These are phyloP conservation scores for Druceiella hillmani DNA, from an alignment of 2,888 invertebrate genomes.

Conservation along the genomic window DNA sequence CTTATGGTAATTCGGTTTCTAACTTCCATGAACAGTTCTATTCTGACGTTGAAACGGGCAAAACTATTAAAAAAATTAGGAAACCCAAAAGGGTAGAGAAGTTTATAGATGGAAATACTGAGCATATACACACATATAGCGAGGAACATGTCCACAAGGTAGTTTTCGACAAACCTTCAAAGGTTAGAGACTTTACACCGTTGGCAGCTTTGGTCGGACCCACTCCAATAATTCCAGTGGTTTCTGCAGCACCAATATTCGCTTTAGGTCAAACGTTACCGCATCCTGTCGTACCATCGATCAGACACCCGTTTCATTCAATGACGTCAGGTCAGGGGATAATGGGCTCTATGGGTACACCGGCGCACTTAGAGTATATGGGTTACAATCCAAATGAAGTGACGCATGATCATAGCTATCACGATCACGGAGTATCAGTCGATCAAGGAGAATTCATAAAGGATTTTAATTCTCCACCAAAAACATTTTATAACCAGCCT, in stretches of 20 bases:
- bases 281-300: slow-evolving; percentile 4
- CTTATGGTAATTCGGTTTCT: slow-evolving; percentile 38
- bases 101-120: slow-evolving; percentile 48
- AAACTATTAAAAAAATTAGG: slow-evolving; percentile 40
- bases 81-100: slow-evolving; percentile 49
- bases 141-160: slow-evolving; percentile 49
- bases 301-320: slow-evolving; percentile 1
- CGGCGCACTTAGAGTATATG: slow-evolving; percentile 40
- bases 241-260: no score
- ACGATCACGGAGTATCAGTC: slow-evolving; percentile 45
- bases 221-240: background rate
- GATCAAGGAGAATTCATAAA: slow-evolving; percentile 36
- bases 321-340: slow-evolving; percentile 32
- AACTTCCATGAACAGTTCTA: slow-evolving; percentile 47
- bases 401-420: slow-evolving; percentile 48
- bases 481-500: slow-evolving; percentile 39
- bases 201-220: slow-evolving; percentile 3
- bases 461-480: slow-evolving; percentile 34
- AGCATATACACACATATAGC: slow-evolving; percentile 49
- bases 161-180: slow-evolving; percentile 35
- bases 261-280: no score
- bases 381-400: slow-evolving; percentile 45
- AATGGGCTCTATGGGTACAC: slow-evolving; percentile 35
- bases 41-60: slow-evolving; percentile 43
- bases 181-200: slow-evolving; percentile 24